Percentiles rank a stretch among this genome's conserved stretches.
Evolutionary conservation across 2,797 vertebrate genomes (phyloP).

Genomic region (Xiphophorus birchmanni): DNA sequence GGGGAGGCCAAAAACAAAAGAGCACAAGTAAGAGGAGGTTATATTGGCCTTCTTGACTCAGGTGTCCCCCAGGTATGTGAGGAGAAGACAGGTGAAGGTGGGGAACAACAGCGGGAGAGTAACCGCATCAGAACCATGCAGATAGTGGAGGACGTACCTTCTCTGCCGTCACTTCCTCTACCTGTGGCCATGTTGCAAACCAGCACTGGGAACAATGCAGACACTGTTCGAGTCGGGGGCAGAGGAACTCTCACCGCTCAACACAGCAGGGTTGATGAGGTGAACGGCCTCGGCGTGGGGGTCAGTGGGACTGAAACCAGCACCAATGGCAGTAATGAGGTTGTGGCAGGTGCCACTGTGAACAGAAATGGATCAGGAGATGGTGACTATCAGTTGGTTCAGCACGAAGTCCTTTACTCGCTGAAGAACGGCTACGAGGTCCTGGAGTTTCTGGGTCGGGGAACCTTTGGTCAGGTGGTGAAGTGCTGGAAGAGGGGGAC

Average conservation of each 20-base stretch:
- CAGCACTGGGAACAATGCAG: constrained; percentile 83
- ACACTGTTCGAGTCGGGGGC: constrained; percentile 66
- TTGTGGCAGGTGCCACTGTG: constrained; percentile 56
- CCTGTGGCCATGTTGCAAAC: constrained; percentile 93
- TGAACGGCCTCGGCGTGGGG: constrained; percentile 15
- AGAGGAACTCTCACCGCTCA: constrained; percentile 78
- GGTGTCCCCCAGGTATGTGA: constrained; percentile 86
- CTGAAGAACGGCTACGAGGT: constrained; percentile 96
- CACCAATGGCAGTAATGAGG: constrained; percentile 47
- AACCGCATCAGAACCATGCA: constrained; percentile 86
- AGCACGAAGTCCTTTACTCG: constrained; percentile 94
- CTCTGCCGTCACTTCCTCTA: constrained; percentile 84
- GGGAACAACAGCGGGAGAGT: constrained; percentile 77
- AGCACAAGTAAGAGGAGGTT: constrained; percentile 60
- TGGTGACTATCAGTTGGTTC: constrained; percentile 95
- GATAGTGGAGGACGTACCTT: constrained; percentile 92
- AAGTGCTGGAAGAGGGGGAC: constrained; percentile 98
- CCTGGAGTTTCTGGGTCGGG: constrained; percentile 94
- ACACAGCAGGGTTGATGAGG: constrained; percentile 53
- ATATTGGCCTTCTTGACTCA: constrained; percentile 73
- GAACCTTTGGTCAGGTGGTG: constrained; percentile 96
- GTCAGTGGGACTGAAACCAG: constrained; percentile 38
- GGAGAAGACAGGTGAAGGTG: constrained; percentile 88
- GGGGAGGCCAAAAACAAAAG: constrained; percentile 29
- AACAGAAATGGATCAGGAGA: constrained; percentile 79